phyloP scores from a whole-genome alignment of 1,140 invertebrate genomes.

The Portunus trituberculatus region DNA sequence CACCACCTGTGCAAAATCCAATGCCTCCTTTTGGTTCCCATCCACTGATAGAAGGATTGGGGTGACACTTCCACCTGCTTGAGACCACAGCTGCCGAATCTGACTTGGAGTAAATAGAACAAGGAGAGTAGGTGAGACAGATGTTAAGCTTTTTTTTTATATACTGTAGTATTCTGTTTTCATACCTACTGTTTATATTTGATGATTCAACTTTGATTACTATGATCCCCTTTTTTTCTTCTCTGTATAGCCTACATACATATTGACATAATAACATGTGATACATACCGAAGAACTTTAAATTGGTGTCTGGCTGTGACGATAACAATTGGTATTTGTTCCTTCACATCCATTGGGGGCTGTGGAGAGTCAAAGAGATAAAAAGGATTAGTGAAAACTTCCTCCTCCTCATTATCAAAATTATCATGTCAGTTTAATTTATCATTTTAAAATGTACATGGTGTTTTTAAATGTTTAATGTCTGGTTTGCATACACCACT shows the following conservation, averaged over 20 bases:
- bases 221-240: too few species aligned
- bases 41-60: conserved; percentile 68
- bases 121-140: background rate
- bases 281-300: conserved; percentile 63
- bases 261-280: background rate
- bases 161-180: background rate
- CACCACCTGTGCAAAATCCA: conserved; percentile 47
- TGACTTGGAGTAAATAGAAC: background rate
- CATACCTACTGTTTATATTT: too few species aligned
- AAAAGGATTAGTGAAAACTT: too few species aligned
- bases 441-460: too few species aligned
- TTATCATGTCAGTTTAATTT: too few species aligned
- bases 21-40: conserved; percentile 52
- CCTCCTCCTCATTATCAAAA: too few species aligned
- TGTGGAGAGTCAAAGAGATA: background rate
- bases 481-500: too few species aligned
- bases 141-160: background rate
- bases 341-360: conserved; percentile 55
- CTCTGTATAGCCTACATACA: background rate
- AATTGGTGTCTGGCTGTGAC: conserved; percentile 59
- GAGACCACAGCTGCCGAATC: conserved; percentile 56
- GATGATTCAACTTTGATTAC: too few species aligned
- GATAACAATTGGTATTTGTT: conserved; percentile 68
- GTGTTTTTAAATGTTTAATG: too few species aligned
- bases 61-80: conserved; percentile 61